Conservation (phyloP, 2,113 vertebrate species). For the Colius striatus region DNA sequence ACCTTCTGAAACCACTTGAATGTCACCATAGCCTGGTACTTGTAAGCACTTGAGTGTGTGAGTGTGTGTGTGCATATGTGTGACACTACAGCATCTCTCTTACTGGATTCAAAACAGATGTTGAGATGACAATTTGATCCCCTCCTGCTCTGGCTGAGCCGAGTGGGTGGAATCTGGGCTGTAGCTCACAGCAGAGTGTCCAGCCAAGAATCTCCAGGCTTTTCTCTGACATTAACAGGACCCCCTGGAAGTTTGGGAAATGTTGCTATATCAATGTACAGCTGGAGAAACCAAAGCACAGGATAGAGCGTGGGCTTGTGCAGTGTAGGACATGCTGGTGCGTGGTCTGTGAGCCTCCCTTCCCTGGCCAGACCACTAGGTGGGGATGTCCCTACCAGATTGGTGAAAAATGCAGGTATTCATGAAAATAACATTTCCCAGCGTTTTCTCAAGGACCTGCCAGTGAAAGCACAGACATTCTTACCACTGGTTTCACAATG, state of each 20-base stretch:
- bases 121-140: slow-evolving; percentile 58
- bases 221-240: slow-evolving; percentile 48
- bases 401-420: background rate
- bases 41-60: background rate
- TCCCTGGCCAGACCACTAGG: slow-evolving; percentile 5
- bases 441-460: background rate
- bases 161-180: slow-evolving; percentile 63
- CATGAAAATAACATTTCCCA: background rate
- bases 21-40: background rate
- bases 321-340: background rate
- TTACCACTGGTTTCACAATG: background rate
- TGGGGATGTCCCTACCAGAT: background rate
- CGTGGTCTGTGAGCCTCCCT: background rate
- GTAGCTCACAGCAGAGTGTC: background rate
- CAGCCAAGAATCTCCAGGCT: slow-evolving; percentile 57
- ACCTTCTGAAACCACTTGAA: background rate
- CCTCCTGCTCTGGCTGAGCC: slow-evolving; percentile 14
- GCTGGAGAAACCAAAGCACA: slow-evolving; percentile 5
- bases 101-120: slow-evolving; percentile 60
- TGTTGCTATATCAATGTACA: background rate
- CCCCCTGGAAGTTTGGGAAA: slow-evolving; percentile 58
- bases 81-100: background rate
- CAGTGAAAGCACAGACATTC: background rate
- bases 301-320: background rate
- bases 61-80: background rate